Base-by-base conservation (phyloP, 1,140 invertebrate genomes). In the Zaprionus vittiger region DNA sequence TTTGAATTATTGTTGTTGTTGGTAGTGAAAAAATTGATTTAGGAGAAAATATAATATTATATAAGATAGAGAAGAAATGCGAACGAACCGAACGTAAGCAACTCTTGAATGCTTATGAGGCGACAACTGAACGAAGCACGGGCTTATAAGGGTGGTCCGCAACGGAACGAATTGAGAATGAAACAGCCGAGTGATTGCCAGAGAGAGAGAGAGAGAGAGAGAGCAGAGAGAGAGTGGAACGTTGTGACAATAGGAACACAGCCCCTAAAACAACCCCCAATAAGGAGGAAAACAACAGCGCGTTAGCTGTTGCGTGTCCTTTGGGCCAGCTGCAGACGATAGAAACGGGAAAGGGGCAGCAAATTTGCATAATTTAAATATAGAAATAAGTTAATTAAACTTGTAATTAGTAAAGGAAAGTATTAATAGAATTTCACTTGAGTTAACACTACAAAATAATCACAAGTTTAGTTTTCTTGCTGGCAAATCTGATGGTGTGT, bases 41-140 rank as follows among this genome's bases (percentile, higher is more conserved):
- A 89, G 83, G 89, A 92, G 84, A 87, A 89, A 87, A 92, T 92
- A 92, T 91, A 92, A 91, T 92, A 91, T 91, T 92, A 91, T 92
- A 91, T 92, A 92, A 92, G 91, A 92, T 91, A 92, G 91, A 92
- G 92, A 90, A 92, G 91, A 92, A 92, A 92, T 92, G 91, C 91
- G 91, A 92, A 92, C 91, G 91, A 92, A 92, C 91, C 91, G 91
- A 92, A 92, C 91, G 90, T 92, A 92, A 92, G 91, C 91, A 92
- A 92, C 91, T 92, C 91, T 92, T 92, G 91, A 91, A 92, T 92
- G 91, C 84, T 92, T 92, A 92, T 92, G 91, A 92, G 83, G 77
- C 77, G 56, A 47, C 38, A 44, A 66, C 75, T 55, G 47, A 57
- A 75, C 73, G 83, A 91, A 64, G 69, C 67, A 70, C 41, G 65